Percentiles rank a stretch among this genome's conserved stretches.
Conservation (phyloP, 1,140 invertebrate genomes). For the Papilio machaon region DNA sequence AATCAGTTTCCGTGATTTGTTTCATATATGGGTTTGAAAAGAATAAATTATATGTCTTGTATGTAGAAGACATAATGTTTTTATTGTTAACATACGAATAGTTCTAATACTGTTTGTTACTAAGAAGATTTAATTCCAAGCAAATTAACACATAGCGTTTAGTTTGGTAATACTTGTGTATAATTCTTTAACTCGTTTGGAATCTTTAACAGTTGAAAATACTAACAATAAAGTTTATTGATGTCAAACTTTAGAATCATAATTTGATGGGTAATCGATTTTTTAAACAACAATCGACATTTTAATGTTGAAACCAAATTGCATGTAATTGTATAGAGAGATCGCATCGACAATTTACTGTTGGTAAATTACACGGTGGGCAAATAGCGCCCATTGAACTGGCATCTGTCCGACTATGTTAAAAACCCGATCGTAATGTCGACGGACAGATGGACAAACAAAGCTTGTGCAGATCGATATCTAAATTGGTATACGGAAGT, state of each 20-base stretch:
- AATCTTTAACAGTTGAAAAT: no score
- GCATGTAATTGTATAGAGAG: conserved; percentile 51
- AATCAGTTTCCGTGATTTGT: not conserved
- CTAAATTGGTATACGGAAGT: conserved; percentile 42
- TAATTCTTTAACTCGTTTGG: no score
- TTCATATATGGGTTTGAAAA: not conserved
- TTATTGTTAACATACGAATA: no score
- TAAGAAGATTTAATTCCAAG: no score
- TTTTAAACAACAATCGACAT: conserved; percentile 34
- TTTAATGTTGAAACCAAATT: conserved; percentile 43
- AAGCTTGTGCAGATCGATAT: conserved; percentile 41
- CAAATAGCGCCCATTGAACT: conserved; percentile 49
- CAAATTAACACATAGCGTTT: no score
- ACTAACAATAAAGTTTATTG: not conserved
- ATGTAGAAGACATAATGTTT: no score
- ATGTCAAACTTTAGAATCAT: not conserved
- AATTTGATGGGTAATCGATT: not conserved
- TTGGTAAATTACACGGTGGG: conserved; percentile 54
- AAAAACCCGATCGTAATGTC: conserved; percentile 48
- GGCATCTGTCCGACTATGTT: conserved; percentile 64
- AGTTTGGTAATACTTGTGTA: no score
- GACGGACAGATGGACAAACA: conserved; percentile 63
- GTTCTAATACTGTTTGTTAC: no score
- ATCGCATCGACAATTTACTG: conserved; percentile 50
- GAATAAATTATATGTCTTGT: not conserved